A percentile compares a stretch with the other conserved stretches of the same genome.
Conservation (phyloP, 2,113 vertebrate genomes). For the Pteropus alecto region DNA sequence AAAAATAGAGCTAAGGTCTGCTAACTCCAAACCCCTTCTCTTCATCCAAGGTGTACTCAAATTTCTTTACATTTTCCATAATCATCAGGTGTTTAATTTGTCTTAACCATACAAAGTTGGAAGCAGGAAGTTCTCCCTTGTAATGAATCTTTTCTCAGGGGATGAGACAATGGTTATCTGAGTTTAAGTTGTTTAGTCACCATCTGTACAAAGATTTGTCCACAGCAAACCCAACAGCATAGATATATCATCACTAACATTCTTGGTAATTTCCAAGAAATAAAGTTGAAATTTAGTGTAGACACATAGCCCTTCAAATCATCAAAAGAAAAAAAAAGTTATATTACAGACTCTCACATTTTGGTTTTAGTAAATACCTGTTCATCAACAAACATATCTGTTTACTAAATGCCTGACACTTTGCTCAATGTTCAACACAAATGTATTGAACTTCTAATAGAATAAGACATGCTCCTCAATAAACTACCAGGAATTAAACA, state of each 20-base stretch:
- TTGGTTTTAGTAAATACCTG: constrained; percentile 13
- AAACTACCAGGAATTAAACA: constrained; percentile 23
- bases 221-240: not conserved
- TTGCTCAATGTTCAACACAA: not conserved
- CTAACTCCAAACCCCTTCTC: not conserved
- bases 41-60: not conserved
- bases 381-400: not conserved
- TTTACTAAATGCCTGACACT: not conserved
- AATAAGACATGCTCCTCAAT: not conserved
- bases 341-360: not conserved
- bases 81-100: not conserved
- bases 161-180: not conserved
- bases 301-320: not conserved
- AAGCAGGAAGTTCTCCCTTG: not conserved
- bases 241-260: not conserved
- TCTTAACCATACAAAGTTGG: not conserved
- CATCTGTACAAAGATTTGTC: not conserved
- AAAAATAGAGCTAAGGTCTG: not conserved
- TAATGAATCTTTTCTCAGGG: not conserved
- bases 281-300: not conserved
- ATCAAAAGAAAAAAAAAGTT: not conserved
- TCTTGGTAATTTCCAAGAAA: not conserved
- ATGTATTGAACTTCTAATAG: not conserved
- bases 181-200: not conserved
- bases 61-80: constrained; percentile 36